Evolutionary conservation across 2,113 vertebrate species (phyloP), one percentile per base, ranked within the genome.

Genomic region (Piprites chloris): DNA sequence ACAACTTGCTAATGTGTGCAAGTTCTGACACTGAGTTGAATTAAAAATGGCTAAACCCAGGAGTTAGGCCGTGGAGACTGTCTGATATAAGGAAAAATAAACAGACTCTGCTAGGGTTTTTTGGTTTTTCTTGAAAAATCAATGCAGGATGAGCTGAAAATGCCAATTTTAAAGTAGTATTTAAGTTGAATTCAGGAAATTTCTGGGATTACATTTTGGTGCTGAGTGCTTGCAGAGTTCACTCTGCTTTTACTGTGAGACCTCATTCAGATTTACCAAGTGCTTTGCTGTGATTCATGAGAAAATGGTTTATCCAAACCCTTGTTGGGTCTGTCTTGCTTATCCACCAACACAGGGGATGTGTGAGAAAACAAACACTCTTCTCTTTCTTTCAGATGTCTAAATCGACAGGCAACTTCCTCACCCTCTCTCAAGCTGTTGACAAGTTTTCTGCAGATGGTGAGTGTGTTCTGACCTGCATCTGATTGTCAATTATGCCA

Each of bases 381-480:
- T 92, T 90, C 46, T 94, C 2, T 95, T 39, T 91, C 50, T 96
- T 94, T 92, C 96, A 99, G 99, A 99, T 99, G 99, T 99, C 99
- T 87, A 99, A 99, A 97, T 99, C 99, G 62, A 99, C 99, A 46
- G 99, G 99, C 93, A 99, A 99, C 97, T 99, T 99, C 94, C 99
- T 99, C 73, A 99, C 99, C 67, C 97, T 99, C 80, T 94, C 42
- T 65, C 97, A 99, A 95, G 99, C 99, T 92, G 87, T 99, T 82
- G 97, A 98, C 75, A 99, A 99, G 97, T 99, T 99, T 97, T 99
- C 99, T 97, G 99, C 99, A 67, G 99, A 99, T 89, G 99, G 99
- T 99, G 96, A 97, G 96, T 94, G 15, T 14, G 18, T 39, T 78
- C 86, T 95, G 83, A 87, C 79, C 78, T 83, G 62, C 58, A 18